A percentile compares a stretch with the other conserved stretches of the same genome.
These are phyloP conservation scores for Andrena haemorrhoa DNA, from an alignment of 2,888 invertebrate genomes.

Conservation along the genomic window DNA sequence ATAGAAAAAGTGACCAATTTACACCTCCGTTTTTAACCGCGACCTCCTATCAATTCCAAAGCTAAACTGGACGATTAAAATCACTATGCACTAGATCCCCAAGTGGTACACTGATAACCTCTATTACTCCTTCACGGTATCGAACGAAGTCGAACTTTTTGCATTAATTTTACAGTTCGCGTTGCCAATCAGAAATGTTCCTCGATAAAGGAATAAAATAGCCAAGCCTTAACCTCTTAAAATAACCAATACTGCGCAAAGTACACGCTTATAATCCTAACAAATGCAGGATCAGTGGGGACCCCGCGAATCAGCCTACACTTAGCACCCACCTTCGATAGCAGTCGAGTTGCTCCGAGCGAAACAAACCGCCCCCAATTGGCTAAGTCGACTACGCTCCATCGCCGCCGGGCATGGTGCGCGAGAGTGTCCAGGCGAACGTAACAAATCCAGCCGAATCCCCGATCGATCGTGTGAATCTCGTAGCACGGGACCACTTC, in stretches of 20 bases:
- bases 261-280: too few relatives aligned
- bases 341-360: not conserved
- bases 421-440: not conserved
- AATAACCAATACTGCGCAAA: too few relatives aligned
- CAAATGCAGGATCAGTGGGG: too few relatives aligned
- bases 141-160: conserved; percentile 3
- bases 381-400: not conserved
- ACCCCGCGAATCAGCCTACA: not conserved
- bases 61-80: too few relatives aligned
- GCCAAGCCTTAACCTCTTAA: too few relatives aligned
- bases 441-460: not conserved
- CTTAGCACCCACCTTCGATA: not conserved
- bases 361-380: not conserved
- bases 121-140: not conserved
- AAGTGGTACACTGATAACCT: not conserved
- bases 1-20: too few relatives aligned
- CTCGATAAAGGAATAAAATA: too few relatives aligned
- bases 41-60: too few relatives aligned
- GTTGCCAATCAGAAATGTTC: not conserved
- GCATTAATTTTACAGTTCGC: conserved; percentile 8
- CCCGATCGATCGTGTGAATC: conserved; percentile 6
- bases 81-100: too few relatives aligned
- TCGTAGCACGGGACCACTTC: not conserved
- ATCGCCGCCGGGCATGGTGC: not conserved
- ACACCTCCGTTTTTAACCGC: too few relatives aligned